These are phyloP conservation scores for Oryzias sinensis DNA, from an alignment of 2,797 vertebrate genomes.

Conservation along the genomic window DNA sequence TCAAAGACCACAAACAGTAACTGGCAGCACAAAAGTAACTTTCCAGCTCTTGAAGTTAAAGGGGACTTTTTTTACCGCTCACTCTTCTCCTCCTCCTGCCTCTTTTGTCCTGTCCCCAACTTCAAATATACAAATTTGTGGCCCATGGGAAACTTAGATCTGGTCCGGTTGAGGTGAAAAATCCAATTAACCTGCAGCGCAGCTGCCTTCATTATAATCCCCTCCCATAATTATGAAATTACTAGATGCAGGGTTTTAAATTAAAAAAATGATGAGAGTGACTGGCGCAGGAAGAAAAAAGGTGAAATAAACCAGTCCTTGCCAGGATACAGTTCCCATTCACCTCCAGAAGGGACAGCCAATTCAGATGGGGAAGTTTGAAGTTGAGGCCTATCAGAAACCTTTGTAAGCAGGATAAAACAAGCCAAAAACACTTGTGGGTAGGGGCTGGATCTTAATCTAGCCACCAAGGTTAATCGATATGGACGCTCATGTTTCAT, in stretches of 20 bases:
- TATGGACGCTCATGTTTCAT: not conserved
- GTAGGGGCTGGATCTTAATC: constrained; percentile 14
- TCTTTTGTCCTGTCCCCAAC: constrained; percentile 75
- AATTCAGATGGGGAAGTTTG: constrained; percentile 49
- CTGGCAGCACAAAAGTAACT: constrained; percentile 69
- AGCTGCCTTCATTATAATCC: constrained; percentile 77
- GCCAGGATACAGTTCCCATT: constrained; percentile 57
- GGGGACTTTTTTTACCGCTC: constrained; percentile 53
- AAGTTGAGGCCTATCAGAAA: constrained; percentile 60
- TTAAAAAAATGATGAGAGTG: constrained; percentile 71
- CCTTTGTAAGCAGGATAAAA: constrained; percentile 52
- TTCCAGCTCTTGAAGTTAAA: constrained; percentile 69
- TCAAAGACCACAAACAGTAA: constrained; percentile 62
- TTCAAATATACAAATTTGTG: constrained; percentile 74
- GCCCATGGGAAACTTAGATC: constrained; percentile 76
- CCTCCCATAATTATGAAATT: constrained; percentile 81
- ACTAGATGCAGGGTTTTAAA: constrained; percentile 79
- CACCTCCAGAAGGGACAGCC: constrained; percentile 54
- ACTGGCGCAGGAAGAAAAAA: constrained; percentile 57
- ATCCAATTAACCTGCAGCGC: constrained; percentile 81
- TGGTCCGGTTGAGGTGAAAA: constrained; percentile 77
- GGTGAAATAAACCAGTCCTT: constrained; percentile 67
- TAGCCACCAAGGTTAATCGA: constrained; percentile 25
- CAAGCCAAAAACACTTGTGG: constrained; percentile 20
- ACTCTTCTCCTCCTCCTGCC: constrained; percentile 61